Evolutionary conservation across 53 echinoderm and acorn worm species (phyloP), one percentile per base, ranked within the genome.

Genomic region (Patiria pectinifera): DNA sequence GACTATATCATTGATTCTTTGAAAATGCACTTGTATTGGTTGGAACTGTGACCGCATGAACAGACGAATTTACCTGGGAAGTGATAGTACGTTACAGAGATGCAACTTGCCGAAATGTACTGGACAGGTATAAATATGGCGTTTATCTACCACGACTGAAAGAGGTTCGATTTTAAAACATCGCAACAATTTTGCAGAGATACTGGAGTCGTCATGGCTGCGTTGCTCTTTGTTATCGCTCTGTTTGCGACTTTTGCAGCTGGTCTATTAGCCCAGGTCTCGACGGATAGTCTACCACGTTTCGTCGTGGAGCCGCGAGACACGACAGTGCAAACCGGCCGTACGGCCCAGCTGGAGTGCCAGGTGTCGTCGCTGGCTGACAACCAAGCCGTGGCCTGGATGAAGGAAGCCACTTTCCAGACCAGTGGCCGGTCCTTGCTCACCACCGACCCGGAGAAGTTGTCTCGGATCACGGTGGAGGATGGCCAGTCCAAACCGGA

Each of bases 341-440:
- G 90, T 70, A 92, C 92, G 11, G 95, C 91, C 3, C 74, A 53
- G 23, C 95, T 95, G 16, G 82, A 85, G 13, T 95, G 95, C 59
- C 90, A 90, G 44, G 95, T 95, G 53, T 77, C 89, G 48, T 92
- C 91, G 25, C 85, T 95, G 4, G 76, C 74, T 8, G 89, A 85
- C 15, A 95, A 89, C 59, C 95, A 95, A 53, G 95, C 70, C 6
- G 94, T 95, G 4, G 95, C 95, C 8, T 95, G 95, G 95, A 95
- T 95, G 95, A 95, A 95, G 83, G 93, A 93, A 48, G 82, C 71
- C 16, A 82, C 85, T 2, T 95, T 95, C 82, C 92, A 94, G 66
- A 94, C 95, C 16, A 95, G 95, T 45, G 95, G 95, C 83, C 82
- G 75, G 11, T 87, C 87, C 21, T 18, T 93, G 44, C 83, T 93